Conservation (phyloP, 2,797 vertebrate species). For the Dipus sagitta region DNA sequence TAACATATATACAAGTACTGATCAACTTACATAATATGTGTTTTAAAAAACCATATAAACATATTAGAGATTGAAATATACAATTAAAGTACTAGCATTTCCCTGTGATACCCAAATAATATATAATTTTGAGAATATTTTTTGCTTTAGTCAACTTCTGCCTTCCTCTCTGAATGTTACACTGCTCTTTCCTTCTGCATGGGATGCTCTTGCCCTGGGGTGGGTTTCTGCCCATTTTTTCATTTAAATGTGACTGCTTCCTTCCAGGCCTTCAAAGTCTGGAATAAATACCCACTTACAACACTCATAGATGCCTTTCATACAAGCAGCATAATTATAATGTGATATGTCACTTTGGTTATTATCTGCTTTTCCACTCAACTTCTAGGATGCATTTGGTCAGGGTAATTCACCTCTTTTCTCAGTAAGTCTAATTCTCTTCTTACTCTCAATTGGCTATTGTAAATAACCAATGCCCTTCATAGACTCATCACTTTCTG, state of each 20-base stretch:
- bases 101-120: neutral
- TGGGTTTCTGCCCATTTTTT: neutral
- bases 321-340: neutral
- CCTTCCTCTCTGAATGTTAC: neutral
- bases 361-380: neutral
- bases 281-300: neutral
- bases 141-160: neutral
- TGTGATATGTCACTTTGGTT: neutral
- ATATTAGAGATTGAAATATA: neutral
- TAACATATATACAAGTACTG: neutral
- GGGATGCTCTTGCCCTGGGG: neutral
- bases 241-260: neutral
- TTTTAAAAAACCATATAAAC: neutral
- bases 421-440: neutral
- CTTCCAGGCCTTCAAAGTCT: neutral
- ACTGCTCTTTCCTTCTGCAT: rapidly evolving
- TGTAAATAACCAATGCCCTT: neutral
- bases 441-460: neutral
- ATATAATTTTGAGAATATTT: neutral
- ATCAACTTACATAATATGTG: neutral
- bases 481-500: neutral
- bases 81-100: neutral
- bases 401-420: neutral
- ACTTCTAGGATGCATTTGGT: neutral
- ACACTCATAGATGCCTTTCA: too few relatives aligned